These are phyloP conservation scores for Myotis vivesi DNA, from an alignment of 2,797 vertebrate genomes.

Conservation along the genomic window DNA sequence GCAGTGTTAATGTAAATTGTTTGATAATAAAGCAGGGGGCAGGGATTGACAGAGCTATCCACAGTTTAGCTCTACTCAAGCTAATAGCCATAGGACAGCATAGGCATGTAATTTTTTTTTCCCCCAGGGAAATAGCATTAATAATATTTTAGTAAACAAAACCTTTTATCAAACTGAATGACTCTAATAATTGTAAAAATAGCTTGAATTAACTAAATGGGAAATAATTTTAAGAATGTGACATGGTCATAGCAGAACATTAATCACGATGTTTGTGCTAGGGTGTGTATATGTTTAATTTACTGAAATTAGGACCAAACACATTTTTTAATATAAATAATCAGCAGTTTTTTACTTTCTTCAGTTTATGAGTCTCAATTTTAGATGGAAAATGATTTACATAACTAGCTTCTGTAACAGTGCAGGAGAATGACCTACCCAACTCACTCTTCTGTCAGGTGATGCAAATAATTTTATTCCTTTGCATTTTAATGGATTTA, in stretches of 20 bases:
- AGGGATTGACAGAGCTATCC: neutral
- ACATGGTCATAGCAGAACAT: neutral
- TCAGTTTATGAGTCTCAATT: neutral
- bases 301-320: neutral
- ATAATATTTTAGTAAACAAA: neutral
- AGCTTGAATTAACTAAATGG: neutral
- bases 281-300: neutral
- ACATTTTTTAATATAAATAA: neutral
- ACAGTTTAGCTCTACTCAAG: neutral
- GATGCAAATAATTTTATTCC: neutral
- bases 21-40: neutral
- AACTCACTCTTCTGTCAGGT: neutral
- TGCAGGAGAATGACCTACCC: neutral
- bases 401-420: neutral
- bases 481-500: neutral
- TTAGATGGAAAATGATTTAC: neutral
- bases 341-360: neutral
- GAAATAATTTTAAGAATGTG: neutral
- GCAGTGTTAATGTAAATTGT: neutral
- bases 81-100: neutral
- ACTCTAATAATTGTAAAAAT: neutral
- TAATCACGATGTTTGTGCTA: neutral
- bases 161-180: neutral
- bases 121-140: neutral
- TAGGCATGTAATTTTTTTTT: neutral